Evolutionary conservation across 2,888 invertebrate genomes (phyloP), one percentile per base, ranked within the genome.

Genomic region (Scrobipalpa atriplicella): DNA sequence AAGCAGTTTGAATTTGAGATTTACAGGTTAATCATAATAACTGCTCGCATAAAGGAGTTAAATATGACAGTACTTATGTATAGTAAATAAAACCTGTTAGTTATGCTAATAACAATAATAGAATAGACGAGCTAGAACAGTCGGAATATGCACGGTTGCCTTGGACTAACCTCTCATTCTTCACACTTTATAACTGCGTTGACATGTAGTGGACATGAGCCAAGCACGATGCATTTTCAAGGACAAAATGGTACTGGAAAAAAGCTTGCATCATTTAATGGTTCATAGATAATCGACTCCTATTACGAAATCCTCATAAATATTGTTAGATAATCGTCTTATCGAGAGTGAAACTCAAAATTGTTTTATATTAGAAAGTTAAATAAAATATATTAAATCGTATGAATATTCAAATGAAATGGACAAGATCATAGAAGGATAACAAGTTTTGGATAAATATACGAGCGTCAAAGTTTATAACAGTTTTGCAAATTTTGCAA

Each of bases 81-180:
- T 11, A 21, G 54, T 56, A 56, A 56, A 56, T 21, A 56, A 21
- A 56, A 52, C 19, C 19, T 21, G 54, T 19, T 18, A 21, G 54
- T 38, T 1, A 6, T 58, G 36, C 36, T 58, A 36, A 38, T n/a
- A n/a, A 69, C 71, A 71, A 75, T 73, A 75, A 73, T 72, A 67
- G 64, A 58, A 62, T 47, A 62, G 72, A 75, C 41, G n/a, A n/a
- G n/a, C n/a, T n/a, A n/a, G n/a, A n/a, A n/a, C 61, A 67, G 63
- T 47, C 66, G 43, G 69, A 74, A 51, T 62, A 62, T 62, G 62
- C 64, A 64, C 56, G 56, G 16, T 75, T 72, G 69, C 80, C 79
- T 79, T 78, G 78, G 75, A 73, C 75, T 70, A 71, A 75, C 75
- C 74, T 80, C 74, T 78, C 77, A 79, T 80, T 77, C 73, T 74